Percentiles rank a stretch among this genome's conserved stretches.
These are phyloP conservation scores for Cotesia chilonis DNA, from an alignment of 1,140 invertebrate genomes.

Conservation along the genomic window DNA sequence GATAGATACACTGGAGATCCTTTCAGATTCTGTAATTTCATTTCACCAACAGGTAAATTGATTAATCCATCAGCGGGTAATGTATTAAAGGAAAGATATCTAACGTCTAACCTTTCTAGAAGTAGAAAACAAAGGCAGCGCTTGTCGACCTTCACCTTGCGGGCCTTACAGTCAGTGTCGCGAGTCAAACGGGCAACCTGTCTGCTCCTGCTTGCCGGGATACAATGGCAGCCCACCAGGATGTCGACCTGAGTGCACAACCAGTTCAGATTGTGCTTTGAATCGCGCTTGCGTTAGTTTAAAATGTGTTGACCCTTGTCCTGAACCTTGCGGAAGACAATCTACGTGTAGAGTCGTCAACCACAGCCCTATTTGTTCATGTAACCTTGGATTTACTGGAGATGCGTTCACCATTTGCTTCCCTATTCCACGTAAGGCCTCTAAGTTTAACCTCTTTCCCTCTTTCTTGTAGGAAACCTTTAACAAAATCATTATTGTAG, in stretches of 20 bases:
- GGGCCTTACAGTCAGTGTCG: slow-evolving; percentile 79
- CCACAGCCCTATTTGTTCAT: slow-evolving; percentile 72
- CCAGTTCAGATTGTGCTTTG: slow-evolving; percentile 71
- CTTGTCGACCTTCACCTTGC: slow-evolving; percentile 64
- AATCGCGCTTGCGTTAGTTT: slow-evolving; percentile 71
- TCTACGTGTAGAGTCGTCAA: slow-evolving; percentile 71
- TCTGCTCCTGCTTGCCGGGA: slow-evolving; percentile 77
- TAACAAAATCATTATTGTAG: too few species aligned
- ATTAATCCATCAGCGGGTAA: slow-evolving; percentile 67
- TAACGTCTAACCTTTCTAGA: too few species aligned
- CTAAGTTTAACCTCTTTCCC: neutral
- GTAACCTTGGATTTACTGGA: slow-evolving; percentile 68
- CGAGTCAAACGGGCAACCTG: slow-evolving; percentile 57
- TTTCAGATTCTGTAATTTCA: slow-evolving; percentile 47
- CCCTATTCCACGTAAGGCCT: too few species aligned
- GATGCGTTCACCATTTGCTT: slow-evolving; percentile 71
- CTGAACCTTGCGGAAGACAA: slow-evolving; percentile 72
- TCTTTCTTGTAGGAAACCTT: too few species aligned
- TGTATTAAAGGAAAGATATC: too few species aligned
- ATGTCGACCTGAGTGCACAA: slow-evolving; percentile 72
- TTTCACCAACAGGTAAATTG: slow-evolving; percentile 51
- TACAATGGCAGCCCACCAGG: slow-evolving; percentile 75
- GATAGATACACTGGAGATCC: slow-evolving; percentile 64
- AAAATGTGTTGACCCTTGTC: slow-evolving; percentile 73
- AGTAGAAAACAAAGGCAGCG: too few species aligned